Percentiles rank a stretch among this genome's conserved stretches.
phyloP scores from a whole-genome alignment of 1,140 invertebrate species.

The Mylabris phalerata region DNA sequence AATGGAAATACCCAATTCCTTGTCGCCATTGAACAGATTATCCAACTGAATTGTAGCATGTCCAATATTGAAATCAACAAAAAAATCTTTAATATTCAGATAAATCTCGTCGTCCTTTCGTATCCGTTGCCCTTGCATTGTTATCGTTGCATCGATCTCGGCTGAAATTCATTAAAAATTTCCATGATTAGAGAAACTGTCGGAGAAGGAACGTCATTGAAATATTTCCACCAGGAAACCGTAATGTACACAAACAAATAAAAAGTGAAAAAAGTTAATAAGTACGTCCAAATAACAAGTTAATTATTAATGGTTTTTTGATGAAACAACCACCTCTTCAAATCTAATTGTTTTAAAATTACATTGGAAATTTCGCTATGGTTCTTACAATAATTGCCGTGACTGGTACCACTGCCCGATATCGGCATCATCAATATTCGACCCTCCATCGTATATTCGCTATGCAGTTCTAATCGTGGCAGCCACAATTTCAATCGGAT shows the following conservation, averaged over 20 bases:
- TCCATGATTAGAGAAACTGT: no score
- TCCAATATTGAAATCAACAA: slow-evolving; percentile 54
- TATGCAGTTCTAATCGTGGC: slow-evolving; percentile 48
- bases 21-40: slow-evolving; percentile 63
- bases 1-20: slow-evolving; percentile 47
- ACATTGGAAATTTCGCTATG: background rate
- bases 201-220: background rate
- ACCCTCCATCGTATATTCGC: slow-evolving; percentile 52
- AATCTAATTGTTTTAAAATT: no score
- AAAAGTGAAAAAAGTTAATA: background rate
- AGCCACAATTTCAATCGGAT: slow-evolving; percentile 46
- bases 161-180: slow-evolving; percentile 41
- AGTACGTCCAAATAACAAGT: background rate
- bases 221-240: background rate
- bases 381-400: slow-evolving; percentile 53
- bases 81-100: slow-evolving; percentile 54
- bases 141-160: slow-evolving; percentile 54
- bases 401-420: slow-evolving; percentile 47
- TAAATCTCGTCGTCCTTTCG: slow-evolving; percentile 45
- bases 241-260: no score
- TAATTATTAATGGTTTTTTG: no score
- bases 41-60: slow-evolving; percentile 54
- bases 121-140: slow-evolving; percentile 51
- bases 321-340: no score
- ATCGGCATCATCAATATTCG: slow-evolving; percentile 58